Evolutionary conservation across 2,113 vertebrate species (phyloP), one percentile per base, ranked within the genome.

Genomic region (Serranochromis macrocephalus): DNA sequence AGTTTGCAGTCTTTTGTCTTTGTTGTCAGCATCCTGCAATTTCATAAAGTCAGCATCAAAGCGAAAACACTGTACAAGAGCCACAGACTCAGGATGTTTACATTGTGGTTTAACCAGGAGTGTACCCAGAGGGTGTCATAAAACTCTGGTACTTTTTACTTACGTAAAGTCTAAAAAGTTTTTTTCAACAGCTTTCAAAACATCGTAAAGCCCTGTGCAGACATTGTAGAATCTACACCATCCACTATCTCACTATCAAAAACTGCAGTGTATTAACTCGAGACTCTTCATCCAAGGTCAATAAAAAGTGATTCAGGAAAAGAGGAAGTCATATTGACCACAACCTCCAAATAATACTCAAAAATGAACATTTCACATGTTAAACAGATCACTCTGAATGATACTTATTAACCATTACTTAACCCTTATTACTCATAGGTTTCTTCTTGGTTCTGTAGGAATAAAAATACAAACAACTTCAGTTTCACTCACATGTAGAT

Each of bases 21-120:
- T 61, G 57, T 31, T 61, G 0, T 0, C 0, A 61, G 0, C 0
- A 61, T 3, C 1, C 2, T 13, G 53, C 11, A 55, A 0, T 31
- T 61, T 61, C 8, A 31, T 31, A 31, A 61, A 61, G 26, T 61
- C 8, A 17, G 26, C 2, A 9, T 61, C 26, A 61, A 61, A 17
- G 57, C 0, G 14, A 61, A 31, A 61, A 61, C 14, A 61, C 57
- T 9, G 8, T 61, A 31, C 5, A 61, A 17, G 26, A 61, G 57
- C 8, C 0, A 61, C 8, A 61, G 8, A 17, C 26, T 6, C 26
- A 61, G 1, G 2, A 61, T 31, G 57, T 6, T 61, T 61, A 17
- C 57, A 10, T 1, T 9, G 57, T 61, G 5, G 26, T 61, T 61
- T 17, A 61, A 61, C 26, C 0, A 61, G 26, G 57, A 2, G 57